Conservation (phyloP, 2,888 invertebrate species). For the Schrankia costaestrigalis region DNA sequence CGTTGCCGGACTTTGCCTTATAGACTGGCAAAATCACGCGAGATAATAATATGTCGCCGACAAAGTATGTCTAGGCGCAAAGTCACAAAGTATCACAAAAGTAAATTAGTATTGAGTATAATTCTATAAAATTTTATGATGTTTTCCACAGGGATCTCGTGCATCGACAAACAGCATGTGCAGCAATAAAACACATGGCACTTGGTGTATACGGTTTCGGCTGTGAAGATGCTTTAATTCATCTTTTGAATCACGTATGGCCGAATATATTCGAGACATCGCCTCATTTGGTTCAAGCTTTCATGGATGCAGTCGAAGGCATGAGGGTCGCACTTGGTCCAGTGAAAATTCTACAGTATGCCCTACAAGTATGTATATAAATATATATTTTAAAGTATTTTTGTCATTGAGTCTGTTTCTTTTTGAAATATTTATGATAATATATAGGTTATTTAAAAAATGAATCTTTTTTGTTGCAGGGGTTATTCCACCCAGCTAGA, state of each 20-base stretch:
- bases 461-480: too few species aligned
- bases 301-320: slow-evolving; percentile 99
- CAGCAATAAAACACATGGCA: slow-evolving; percentile 99
- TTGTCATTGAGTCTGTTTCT: not conserved
- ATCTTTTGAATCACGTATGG: slow-evolving; percentile 99
- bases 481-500: slow-evolving; percentile 98
- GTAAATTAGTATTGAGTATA: too few species aligned
- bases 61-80: too few species aligned
- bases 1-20: too few species aligned
- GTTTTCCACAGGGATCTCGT: slow-evolving; percentile 90
- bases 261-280: slow-evolving; percentile 99
- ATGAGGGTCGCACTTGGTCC: slow-evolving; percentile 98
- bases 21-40: too few species aligned
- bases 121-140: not conserved
- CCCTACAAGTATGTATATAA: slow-evolving; percentile 87
- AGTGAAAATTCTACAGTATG: slow-evolving; percentile 97
- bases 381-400: not conserved
- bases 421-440: not conserved
- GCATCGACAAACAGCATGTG: slow-evolving; percentile 99
- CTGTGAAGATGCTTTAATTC: slow-evolving; percentile 98
- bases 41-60: too few species aligned
- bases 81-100: too few species aligned
- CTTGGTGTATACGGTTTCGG: slow-evolving; percentile 99
- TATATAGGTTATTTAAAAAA: not conserved
- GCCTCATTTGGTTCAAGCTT: slow-evolving; percentile 99